Evolutionary conservation across 2,113 vertebrate species (phyloP), one percentile per base, ranked within the genome.

Genomic region (Charina bottae): DNA sequence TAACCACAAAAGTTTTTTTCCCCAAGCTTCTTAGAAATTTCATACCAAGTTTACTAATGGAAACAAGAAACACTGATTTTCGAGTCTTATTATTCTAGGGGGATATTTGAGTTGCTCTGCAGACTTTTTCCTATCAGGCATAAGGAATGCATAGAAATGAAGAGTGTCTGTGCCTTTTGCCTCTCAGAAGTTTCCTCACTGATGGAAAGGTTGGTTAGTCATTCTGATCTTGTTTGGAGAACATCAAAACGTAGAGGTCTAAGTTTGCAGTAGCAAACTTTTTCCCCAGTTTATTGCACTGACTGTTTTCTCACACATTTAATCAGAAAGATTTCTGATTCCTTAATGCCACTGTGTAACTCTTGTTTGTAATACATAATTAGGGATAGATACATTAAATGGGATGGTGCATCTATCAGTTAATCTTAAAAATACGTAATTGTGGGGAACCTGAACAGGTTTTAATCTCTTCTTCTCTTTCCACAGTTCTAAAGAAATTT

Each of bases 21-120:
- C 87, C 23, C 46, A 13, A 87, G 23, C 56, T 33, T 89, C 85
- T 37, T 86, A 59, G 89, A 87, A 83, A 90, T 90, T 54, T 93
- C 62, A 83, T 62, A 87, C 89, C 64, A 90, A 90, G 59, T 88
- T 93, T n/a, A 64, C 64, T 90, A 93, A 88, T 88, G 26, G 92
- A 93, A 93, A 93, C 46, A 93, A 88, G 85, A 87, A 93, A 88
- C n/a, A 28, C 13, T 83, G 68, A 64, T n/a, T 28, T 87, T 24
- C 13, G 46, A n/a, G 23, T 78, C 62, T 53, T 90, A 83, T 87
- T 83, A 53, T 26, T 0, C 11, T 21, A 9, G 49, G 46, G 3
- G 72, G 7, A 9, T 83, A 49, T 89, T 89, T 24, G 55, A 92
- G 87, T 84, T 88, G 55, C 56, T 87, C 53, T 19, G 58, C 59